Conservation (phyloP, 2,113 vertebrate genomes). For the Machaerirhynchus nigripectus region DNA sequence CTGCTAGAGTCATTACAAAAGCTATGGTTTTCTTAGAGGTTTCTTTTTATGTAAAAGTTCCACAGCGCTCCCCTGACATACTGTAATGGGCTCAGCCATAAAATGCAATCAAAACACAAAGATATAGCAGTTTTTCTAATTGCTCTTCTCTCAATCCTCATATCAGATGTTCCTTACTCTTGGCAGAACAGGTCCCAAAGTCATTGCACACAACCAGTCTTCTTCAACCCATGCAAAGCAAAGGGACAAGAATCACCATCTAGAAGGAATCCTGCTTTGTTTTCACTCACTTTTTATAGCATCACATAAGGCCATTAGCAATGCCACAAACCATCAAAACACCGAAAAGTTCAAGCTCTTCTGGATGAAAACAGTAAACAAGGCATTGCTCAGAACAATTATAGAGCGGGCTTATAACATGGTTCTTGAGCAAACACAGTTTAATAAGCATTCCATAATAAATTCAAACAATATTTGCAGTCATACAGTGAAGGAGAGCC, state of each 20-base stretch:
- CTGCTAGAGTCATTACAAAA: not conserved
- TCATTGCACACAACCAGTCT: not conserved
- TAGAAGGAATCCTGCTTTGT: not conserved
- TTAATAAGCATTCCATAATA: not conserved
- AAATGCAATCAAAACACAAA: not conserved
- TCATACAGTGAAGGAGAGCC: not conserved
- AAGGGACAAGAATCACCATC: not conserved
- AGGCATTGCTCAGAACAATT: not conserved
- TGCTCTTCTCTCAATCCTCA: not conserved
- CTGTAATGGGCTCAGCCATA: not conserved
- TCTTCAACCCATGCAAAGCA: not conserved
- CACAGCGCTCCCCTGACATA: fast-evolving
- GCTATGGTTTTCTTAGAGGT: not conserved
- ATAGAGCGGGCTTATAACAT: not conserved
- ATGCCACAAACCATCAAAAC: not conserved
- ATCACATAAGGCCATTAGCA: not conserved
- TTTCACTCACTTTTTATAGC: not conserved
- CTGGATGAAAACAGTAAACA: not conserved
- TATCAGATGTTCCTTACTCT: not conserved
- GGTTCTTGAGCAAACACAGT: not conserved
- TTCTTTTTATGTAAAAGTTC: not conserved
- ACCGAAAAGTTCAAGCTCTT: not conserved
- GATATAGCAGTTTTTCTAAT: not conserved
- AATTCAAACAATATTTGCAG: not conserved
- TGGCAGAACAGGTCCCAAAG: not conserved